These are phyloP conservation scores for Bombus pyrosoma DNA, from an alignment of 1,140 invertebrate genomes.

Conservation along the genomic window DNA sequence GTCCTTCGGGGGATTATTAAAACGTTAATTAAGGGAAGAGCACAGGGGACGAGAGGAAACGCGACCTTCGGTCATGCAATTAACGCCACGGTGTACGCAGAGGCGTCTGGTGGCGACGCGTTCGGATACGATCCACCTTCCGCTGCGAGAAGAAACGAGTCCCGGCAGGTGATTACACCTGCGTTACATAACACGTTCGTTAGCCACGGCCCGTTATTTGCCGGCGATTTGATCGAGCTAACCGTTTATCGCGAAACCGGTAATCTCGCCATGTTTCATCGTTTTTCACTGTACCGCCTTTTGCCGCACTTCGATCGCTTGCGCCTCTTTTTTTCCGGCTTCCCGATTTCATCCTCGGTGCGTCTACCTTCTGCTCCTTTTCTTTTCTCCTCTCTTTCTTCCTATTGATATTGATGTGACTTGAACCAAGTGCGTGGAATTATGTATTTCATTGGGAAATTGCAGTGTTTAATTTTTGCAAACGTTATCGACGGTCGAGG, in stretches of 20 bases:
- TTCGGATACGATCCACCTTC: slow-evolving; percentile 52
- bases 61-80: slow-evolving; percentile 64
- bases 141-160: slow-evolving; percentile 45
- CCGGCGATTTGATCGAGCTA: slow-evolving; percentile 63
- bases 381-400: neutral
- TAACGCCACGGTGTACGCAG: slow-evolving; percentile 49
- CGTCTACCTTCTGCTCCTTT: neutral
- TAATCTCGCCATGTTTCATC: slow-evolving; percentile 46
- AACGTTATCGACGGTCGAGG: too few relatives aligned
- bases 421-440: neutral
- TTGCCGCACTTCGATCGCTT: neutral
- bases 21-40: slow-evolving; percentile 66
- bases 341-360: neutral
- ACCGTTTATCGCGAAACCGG: slow-evolving; percentile 67
- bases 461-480: too few relatives aligned
- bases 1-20: slow-evolving; percentile 53
- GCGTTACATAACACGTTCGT: slow-evolving; percentile 68
- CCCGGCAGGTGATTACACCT: slow-evolving; percentile 68
- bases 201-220: slow-evolving; percentile 60
- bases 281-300: neutral
- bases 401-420: neutral
- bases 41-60: slow-evolving; percentile 14
- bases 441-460: neutral
- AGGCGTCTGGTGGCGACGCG: slow-evolving; percentile 25
- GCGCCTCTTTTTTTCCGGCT: neutral